phyloP scores from a whole-genome alignment of 2,113 vertebrate species.

The Serilophus lunatus region DNA sequence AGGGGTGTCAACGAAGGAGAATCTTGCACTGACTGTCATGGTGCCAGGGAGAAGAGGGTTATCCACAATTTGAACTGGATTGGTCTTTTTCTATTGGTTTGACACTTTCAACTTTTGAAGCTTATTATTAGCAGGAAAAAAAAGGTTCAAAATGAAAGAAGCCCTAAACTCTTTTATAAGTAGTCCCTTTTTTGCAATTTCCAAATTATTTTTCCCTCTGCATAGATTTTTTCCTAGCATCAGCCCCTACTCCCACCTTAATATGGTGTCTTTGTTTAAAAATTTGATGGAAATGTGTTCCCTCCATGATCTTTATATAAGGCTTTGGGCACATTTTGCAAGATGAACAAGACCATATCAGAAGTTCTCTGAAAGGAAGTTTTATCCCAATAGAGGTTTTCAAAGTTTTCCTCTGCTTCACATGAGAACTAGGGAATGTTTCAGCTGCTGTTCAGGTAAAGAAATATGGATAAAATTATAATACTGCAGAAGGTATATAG shows the following conservation, averaged over 20 bases:
- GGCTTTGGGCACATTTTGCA: neutral
- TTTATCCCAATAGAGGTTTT: neutral
- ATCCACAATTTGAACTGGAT: neutral
- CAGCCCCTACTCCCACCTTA: neutral
- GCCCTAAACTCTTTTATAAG: neutral
- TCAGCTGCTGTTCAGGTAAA: neutral
- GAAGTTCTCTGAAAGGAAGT: neutral
- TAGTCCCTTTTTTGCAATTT: neutral
- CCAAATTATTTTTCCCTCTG: neutral
- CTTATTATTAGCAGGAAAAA: neutral
- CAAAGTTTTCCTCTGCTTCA: neutral
- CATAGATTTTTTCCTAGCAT: neutral
- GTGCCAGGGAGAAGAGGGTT: neutral
- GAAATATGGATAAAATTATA: neutral
- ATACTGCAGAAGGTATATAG: neutral
- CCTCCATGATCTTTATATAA: neutral
- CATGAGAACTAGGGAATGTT: neutral
- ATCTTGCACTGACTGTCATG: neutral
- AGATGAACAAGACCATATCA: neutral
- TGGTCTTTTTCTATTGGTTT: neutral
- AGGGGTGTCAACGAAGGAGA: neutral
- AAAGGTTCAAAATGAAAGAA: neutral
- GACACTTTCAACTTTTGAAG: neutral
- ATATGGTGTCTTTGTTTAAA: neutral
- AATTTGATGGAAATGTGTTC: neutral